These are phyloP conservation scores for Boulengeromyrus knoepffleri DNA, from an alignment of 2,113 vertebrate genomes.

Conservation along the genomic window DNA sequence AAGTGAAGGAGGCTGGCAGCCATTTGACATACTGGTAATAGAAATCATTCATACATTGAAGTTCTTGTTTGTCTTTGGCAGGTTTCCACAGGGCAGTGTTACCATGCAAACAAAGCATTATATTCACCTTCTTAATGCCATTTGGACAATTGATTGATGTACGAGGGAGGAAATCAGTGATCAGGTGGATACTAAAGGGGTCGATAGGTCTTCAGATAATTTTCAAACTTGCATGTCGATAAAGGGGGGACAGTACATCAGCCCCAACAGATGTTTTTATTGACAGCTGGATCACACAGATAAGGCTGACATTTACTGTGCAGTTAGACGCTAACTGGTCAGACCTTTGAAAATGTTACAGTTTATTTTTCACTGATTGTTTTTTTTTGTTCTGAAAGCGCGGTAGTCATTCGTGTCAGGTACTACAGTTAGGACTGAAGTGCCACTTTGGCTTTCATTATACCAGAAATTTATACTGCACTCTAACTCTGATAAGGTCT, in stretches of 20 bases:
- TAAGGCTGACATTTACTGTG: constrained; percentile 47
- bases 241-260: neutral
- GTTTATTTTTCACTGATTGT: constrained; percentile 42
- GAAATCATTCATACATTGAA: neutral
- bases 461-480: constrained; percentile 15
- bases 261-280: constrained; percentile 30
- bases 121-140: neutral
- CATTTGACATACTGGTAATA: neutral
- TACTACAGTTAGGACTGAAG: constrained; percentile 12
- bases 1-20: neutral
- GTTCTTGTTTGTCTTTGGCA: neutral
- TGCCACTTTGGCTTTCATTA: constrained; percentile 19
- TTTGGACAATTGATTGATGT: constrained; percentile 15
- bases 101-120: neutral
- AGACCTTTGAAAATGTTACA: constrained; percentile 51
- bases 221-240: constrained; percentile 10
- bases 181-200: neutral
- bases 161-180: neutral
- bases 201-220: constrained; percentile 17
- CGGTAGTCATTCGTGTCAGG: constrained; percentile 4
- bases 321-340: constrained; percentile 44
- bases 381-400: constrained; percentile 33
- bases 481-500: neutral
- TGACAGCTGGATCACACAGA: constrained; percentile 34
- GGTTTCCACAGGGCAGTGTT: neutral